phyloP scores from a whole-genome alignment of 2,113 vertebrate genomes.

The Neogobius melanostomus region DNA sequence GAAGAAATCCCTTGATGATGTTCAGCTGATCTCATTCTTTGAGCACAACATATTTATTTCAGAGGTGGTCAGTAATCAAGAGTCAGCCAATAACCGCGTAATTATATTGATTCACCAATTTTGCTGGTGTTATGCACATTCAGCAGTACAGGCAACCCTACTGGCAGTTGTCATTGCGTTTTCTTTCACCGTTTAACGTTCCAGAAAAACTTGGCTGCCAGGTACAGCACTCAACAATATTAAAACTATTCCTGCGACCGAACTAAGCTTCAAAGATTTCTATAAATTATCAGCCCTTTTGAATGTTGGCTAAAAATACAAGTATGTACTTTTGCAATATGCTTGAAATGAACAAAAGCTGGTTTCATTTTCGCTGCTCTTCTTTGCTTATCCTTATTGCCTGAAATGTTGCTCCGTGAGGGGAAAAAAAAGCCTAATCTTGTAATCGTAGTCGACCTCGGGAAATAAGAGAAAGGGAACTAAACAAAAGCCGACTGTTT shows the following conservation, averaged over 20 bases:
- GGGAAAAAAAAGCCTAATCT: slow-evolving; percentile 70
- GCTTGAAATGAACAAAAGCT: not conserved
- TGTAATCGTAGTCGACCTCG: slow-evolving; percentile 47
- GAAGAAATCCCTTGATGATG: too few species aligned
- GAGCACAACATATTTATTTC: too few species aligned
- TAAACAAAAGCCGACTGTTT: slow-evolving; percentile 20
- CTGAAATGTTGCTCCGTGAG: slow-evolving; percentile 29
- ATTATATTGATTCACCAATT: not conserved
- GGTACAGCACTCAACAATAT: slow-evolving; percentile 4
- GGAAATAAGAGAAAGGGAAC: slow-evolving; percentile 23
- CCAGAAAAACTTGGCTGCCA: not conserved
- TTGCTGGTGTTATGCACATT: not conserved
- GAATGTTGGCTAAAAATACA: too few species aligned
- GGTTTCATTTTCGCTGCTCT: slow-evolving; percentile 24
- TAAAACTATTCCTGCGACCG: not conserved
- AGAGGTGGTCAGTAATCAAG: too few species aligned
- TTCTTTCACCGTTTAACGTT: not conserved
- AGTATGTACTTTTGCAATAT: too few species aligned
- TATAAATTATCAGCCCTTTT: not conserved
- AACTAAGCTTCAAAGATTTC: slow-evolving; percentile 11
- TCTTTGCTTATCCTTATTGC: slow-evolving; percentile 43
- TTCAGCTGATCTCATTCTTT: too few species aligned
- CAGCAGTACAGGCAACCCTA: not conserved
- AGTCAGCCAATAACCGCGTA: too few species aligned
- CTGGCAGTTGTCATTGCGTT: slow-evolving; percentile 2